Conservation (phyloP, 2,888 invertebrate species). For the Poecilobothrus nobilitatus region DNA sequence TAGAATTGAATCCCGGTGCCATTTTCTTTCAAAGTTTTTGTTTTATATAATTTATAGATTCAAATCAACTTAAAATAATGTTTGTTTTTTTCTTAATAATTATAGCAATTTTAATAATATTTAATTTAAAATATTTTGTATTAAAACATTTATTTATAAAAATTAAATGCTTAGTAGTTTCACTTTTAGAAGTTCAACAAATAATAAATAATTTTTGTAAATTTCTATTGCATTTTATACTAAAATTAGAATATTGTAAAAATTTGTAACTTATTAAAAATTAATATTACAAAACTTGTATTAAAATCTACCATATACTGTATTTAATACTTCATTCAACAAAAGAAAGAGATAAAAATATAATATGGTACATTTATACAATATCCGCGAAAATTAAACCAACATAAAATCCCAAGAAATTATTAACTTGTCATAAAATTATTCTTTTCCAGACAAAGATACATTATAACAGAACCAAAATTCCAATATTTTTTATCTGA, state of each 20-base stretch:
- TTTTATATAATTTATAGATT: not conserved
- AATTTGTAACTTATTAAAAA: too few species aligned
- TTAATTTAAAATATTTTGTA: not conserved
- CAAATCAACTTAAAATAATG: too few species aligned
- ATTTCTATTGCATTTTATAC: not conserved
- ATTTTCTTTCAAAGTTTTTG: conserved; percentile 32
- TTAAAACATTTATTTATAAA: not conserved
- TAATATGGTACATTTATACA: not conserved
- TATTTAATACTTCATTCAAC: not conserved
- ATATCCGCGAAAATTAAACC: not conserved
- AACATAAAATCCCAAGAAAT: too few species aligned
- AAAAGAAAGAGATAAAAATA: not conserved
- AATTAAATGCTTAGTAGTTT: not conserved
- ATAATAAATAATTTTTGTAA: not conserved
- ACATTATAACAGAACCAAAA: too few species aligned
- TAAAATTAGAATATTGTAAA: not conserved
- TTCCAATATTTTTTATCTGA: too few species aligned
- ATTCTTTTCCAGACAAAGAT: too few species aligned
- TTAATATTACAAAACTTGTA: too few species aligned
- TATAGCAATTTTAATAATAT: not conserved
- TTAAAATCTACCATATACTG: not conserved
- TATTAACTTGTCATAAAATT: too few species aligned
- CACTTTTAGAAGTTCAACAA: not conserved
- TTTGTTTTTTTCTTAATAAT: not conserved
- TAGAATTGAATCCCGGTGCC: conserved; percentile 30